Percentiles rank a stretch among this genome's conserved stretches.
phyloP scores from a whole-genome alignment of 2,797 vertebrate genomes.

The Poecilia gillii region DNA sequence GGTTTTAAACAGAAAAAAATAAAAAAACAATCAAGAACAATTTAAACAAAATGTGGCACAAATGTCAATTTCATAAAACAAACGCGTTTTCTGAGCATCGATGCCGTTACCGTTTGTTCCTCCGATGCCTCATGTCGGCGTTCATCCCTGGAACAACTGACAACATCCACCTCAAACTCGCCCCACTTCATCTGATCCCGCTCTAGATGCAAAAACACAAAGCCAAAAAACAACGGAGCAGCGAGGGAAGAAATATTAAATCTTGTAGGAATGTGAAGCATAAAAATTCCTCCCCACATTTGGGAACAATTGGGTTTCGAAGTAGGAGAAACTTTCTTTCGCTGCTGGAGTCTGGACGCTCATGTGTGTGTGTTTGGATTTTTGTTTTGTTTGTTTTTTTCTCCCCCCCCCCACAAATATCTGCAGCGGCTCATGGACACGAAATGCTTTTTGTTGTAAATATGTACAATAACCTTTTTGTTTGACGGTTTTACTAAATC shows the following conservation, averaged over 20 bases:
- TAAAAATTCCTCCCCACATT: conserved; percentile 46
- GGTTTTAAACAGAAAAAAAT: neutral
- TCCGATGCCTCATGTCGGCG: neutral
- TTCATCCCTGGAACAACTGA: neutral
- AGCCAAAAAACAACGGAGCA: neutral
- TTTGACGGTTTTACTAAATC: conserved; percentile 56
- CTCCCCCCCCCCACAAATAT: conserved; percentile 20
- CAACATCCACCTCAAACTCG: neutral
- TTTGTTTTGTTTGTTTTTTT: conserved; percentile 44
- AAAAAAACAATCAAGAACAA: neutral
- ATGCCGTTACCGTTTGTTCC: neutral
- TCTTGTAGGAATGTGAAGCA: conserved; percentile 36
- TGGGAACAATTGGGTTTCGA: conserved; percentile 57
- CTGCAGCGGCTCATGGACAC: conserved; percentile 53
- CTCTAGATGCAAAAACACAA: no score
- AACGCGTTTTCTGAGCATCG: neutral
- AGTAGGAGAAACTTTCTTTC: conserved; percentile 43
- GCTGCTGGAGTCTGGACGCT: conserved; percentile 54
- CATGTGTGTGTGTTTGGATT: conserved; percentile 51
- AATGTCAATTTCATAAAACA: neutral
- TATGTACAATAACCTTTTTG: conserved; percentile 75
- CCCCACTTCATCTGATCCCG: neutral
- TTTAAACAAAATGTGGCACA: neutral
- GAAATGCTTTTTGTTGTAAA: conserved; percentile 73
- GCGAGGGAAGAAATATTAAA: conserved; percentile 9